Conservation (phyloP, 1,140 invertebrate species). For the Trichoplusia ni region DNA sequence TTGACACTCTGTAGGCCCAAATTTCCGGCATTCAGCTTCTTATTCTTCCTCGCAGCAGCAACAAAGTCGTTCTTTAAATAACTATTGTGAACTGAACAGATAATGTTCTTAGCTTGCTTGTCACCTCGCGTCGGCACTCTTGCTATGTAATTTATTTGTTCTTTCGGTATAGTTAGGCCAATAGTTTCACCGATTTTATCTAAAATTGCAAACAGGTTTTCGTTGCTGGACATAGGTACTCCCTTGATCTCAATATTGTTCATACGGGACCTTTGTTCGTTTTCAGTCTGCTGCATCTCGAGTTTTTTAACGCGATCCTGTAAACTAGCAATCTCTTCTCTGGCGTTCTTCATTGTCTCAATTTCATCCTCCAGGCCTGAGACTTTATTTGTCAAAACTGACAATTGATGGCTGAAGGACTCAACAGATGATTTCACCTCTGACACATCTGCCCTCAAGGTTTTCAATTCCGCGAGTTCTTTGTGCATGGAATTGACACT, state of each 20-base stretch:
- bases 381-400: background rate
- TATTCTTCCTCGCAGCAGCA: conserved; percentile 31
- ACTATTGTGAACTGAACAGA: conserved; percentile 32
- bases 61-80: too few relatives aligned
- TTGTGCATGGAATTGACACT: conserved; percentile 10
- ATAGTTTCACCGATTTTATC: conserved; percentile 24
- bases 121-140: conserved; percentile 31
- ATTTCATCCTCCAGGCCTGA: conserved; percentile 5
- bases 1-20: conserved; percentile 23
- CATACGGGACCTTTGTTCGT: conserved; percentile 34
- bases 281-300: background rate
- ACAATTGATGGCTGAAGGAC: background rate
- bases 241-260: conserved; percentile 48
- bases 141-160: conserved; percentile 40
- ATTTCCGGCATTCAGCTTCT: conserved; percentile 1
- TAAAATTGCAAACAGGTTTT: conserved; percentile 37
- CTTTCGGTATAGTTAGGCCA: conserved; percentile 18
- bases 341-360: background rate
- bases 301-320: background rate
- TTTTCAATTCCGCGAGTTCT: conserved; percentile 23
- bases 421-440: conserved; percentile 24
- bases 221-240: conserved; percentile 25
- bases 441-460: conserved; percentile 1
- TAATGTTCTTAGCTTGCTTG: conserved; percentile 33
- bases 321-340: background rate